phyloP scores from a whole-genome alignment of 2,797 vertebrate genomes.

The Lithobates sylvaticus region DNA sequence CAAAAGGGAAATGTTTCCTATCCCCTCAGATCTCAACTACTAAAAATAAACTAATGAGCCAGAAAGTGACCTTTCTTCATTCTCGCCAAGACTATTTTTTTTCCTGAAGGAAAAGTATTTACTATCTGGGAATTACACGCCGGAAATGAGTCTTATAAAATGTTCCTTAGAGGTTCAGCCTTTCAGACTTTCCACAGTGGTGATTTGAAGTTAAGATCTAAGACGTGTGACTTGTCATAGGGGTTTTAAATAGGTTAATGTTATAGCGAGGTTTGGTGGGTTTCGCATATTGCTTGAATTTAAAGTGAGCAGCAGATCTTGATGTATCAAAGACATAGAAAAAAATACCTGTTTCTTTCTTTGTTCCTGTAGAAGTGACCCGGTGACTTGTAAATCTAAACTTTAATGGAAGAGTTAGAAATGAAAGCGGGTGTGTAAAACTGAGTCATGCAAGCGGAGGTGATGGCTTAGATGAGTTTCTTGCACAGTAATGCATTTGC shows the following conservation, averaged over 20 bases:
- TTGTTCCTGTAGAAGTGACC: background rate
- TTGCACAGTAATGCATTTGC: background rate
- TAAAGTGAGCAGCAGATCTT: constrained; percentile 34
- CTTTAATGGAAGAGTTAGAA: constrained; percentile 5
- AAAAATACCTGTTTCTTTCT: constrained; percentile 13
- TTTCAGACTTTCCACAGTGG: constrained; percentile 75
- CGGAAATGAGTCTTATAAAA: constrained; percentile 80
- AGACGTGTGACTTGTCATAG: constrained; percentile 65
- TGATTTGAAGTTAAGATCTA: constrained; percentile 66
- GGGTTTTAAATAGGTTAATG: constrained; percentile 68
- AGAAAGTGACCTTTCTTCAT: constrained; percentile 76
- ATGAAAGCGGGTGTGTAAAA: background rate
- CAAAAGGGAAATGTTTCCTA: constrained; percentile 89
- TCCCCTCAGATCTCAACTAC: constrained; percentile 79
- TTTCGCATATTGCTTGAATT: constrained; percentile 44
- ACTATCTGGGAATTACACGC: constrained; percentile 78
- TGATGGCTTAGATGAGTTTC: background rate
- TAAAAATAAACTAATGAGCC: constrained; percentile 85
- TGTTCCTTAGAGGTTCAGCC: constrained; percentile 72
- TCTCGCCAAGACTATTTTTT: constrained; percentile 67
- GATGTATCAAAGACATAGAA: constrained; percentile 36
- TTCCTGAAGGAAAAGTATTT: constrained; percentile 78
- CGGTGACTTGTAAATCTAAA: background rate
- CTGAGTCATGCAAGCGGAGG: background rate
- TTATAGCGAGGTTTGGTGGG: constrained; percentile 59